Conservation (phyloP, 1,140 invertebrate species). For the Sipha flava region DNA sequence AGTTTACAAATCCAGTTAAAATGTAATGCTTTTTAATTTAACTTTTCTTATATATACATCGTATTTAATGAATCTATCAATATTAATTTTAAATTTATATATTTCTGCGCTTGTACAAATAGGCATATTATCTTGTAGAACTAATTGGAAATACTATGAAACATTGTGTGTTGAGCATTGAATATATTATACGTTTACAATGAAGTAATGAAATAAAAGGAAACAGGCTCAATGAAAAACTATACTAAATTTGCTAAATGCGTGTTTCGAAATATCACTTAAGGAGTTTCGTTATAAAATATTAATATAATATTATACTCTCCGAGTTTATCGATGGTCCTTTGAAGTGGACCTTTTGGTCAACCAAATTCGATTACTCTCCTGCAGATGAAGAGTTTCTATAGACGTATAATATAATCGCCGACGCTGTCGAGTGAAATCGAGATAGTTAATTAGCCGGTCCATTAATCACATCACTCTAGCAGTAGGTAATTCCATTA, state of each 20-base stretch:
- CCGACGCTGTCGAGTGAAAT: neutral
- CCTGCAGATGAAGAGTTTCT: neutral
- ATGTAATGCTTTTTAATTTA: too few species aligned
- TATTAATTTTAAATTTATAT: too few species aligned
- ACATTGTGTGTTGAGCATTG: too few species aligned
- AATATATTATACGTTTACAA: too few species aligned
- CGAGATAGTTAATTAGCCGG: slow-evolving; percentile 1
- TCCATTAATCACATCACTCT: slow-evolving; percentile 12
- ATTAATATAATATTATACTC: neutral
- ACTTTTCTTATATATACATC: too few species aligned
- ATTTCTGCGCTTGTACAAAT: too few species aligned
- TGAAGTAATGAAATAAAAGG: too few species aligned
- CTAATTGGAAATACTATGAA: too few species aligned
- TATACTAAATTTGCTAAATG: neutral
- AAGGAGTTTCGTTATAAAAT: neutral
- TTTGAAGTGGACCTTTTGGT: slow-evolving; percentile 25
- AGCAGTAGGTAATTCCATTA: neutral
- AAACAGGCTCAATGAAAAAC: neutral
- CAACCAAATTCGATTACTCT: slow-evolving; percentile 2
- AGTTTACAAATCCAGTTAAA: too few species aligned
- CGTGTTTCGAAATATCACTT: neutral
- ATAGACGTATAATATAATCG: neutral
- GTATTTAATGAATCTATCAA: too few species aligned
- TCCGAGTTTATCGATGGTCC: neutral
- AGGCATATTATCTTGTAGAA: too few species aligned